Evolutionary conservation across 2,113 vertebrate species (phyloP).

Genomic region (Heteronetta atricapilla): DNA sequence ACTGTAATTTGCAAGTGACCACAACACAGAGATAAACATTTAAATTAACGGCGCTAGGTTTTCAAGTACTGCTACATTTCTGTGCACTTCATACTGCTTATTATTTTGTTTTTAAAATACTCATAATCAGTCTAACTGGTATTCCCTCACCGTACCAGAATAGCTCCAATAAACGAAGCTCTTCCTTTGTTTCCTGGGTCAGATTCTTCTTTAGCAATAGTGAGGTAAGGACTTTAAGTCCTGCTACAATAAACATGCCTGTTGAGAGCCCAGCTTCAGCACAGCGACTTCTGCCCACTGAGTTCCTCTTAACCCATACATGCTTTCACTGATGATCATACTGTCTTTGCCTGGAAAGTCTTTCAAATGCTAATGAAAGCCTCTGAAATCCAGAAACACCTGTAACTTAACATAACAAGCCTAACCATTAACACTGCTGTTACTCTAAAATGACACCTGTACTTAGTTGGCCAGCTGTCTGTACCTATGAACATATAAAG

Average conservation of each 20-base stretch:
- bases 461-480: neutral
- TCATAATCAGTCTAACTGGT: neutral
- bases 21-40: neutral
- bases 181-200: neutral
- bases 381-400: neutral
- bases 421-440: neutral
- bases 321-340: slow-evolving; percentile 13
- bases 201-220: neutral
- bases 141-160: slow-evolving; percentile 3
- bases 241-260: neutral
- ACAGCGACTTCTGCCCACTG: slow-evolving; percentile 25
- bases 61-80: neutral
- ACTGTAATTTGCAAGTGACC: slow-evolving; percentile 54
- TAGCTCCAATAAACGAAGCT: neutral
- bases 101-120: slow-evolving; percentile 23
- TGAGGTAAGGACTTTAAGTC: neutral
- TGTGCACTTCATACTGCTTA: neutral
- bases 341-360: slow-evolving; percentile 8
- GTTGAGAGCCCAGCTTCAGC: neutral
- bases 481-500: neutral
- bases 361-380: neutral
- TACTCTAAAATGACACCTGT: neutral
- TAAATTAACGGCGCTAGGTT: slow-evolving; percentile 14
- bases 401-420: slow-evolving; percentile 8
- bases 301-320: slow-evolving; percentile 10